Conservation (phyloP, 2,888 invertebrate genomes). For the Nebria salina region DNA sequence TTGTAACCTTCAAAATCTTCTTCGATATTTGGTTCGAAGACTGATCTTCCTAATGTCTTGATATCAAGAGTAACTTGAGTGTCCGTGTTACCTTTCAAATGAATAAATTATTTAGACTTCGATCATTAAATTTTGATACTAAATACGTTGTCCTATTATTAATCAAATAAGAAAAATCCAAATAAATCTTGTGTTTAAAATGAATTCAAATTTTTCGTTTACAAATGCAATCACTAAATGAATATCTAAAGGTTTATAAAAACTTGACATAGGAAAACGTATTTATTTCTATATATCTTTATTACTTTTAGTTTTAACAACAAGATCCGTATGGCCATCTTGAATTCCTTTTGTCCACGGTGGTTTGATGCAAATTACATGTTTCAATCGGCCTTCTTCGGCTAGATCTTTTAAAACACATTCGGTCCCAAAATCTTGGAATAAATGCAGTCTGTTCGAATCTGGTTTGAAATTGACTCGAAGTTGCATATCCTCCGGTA, state of each 20-base stretch:
- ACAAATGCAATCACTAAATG: not conserved
- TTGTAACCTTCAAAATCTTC: conserved; percentile 31
- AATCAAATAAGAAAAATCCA: not conserved
- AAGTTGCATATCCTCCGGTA: conserved; percentile 40
- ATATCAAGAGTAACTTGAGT: conserved; percentile 37
- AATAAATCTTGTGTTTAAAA: too few species aligned
- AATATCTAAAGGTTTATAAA: not conserved
- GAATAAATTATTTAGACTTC: not conserved
- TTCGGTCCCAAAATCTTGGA: conserved; percentile 75
- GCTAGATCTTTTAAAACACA: conserved; percentile 87
- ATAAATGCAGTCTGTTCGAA: not conserved
- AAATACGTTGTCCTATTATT: conserved; percentile 4
- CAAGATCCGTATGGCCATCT: conserved; percentile 63
- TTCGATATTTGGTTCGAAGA: conserved; percentile 26
- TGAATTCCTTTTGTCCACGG: conserved; percentile 83
- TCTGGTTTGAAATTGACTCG: conserved; percentile 19
- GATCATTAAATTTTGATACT: conserved; percentile 31
- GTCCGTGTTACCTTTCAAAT: conserved; percentile 8
- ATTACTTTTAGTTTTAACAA: conserved; percentile 20
- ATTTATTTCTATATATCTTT: conserved; percentile 4
- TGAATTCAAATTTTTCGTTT: too few species aligned
- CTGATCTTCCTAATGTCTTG: conserved; percentile 30
- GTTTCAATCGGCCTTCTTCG: conserved; percentile 81
- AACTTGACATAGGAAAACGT: conserved; percentile 4
- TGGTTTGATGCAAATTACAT: conserved; percentile 83